Evolutionary conservation across 1,140 invertebrate genomes (phyloP).

Genomic region (Zaprionus davidi): DNA sequence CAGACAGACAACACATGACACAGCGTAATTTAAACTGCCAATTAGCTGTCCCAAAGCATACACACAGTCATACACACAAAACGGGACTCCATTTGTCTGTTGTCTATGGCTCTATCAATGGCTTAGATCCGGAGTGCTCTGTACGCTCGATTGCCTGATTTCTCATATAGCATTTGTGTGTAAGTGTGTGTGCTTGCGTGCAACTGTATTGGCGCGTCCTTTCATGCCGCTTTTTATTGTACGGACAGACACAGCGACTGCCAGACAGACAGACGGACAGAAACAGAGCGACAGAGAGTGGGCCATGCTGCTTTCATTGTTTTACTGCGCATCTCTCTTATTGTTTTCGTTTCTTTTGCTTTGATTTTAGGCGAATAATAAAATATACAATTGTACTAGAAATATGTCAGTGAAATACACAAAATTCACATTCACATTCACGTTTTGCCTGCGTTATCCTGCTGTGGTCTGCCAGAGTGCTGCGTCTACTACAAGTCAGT

Average conservation of each 20-base stretch:
- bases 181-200: background rate
- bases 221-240: slow-evolving; percentile 44
- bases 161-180: slow-evolving; percentile 13
- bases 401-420: slow-evolving; percentile 80
- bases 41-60: slow-evolving; percentile 66
- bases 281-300: slow-evolving; percentile 16
- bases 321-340: slow-evolving; percentile 22
- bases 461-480: slow-evolving; percentile 53
- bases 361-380: slow-evolving; percentile 75
- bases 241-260: slow-evolving; percentile 13
- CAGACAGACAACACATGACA: slow-evolving; percentile 26
- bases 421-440: slow-evolving; percentile 80
- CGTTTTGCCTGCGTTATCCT: slow-evolving; percentile 69
- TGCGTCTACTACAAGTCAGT: slow-evolving; percentile 29
- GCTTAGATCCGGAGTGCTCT: slow-evolving; percentile 42
- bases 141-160: slow-evolving; percentile 59
- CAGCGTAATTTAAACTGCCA: slow-evolving; percentile 65
- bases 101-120: slow-evolving; percentile 57
- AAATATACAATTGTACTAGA: slow-evolving; percentile 80
- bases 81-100: slow-evolving; percentile 58
- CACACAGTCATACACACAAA: slow-evolving; percentile 41
- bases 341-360: slow-evolving; percentile 50
- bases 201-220: slow-evolving; percentile 15
- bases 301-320: slow-evolving; percentile 29
- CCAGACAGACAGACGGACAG: slow-evolving; percentile 23